Evolutionary conservation across 2,888 invertebrate species (phyloP).

Genomic region (Hetaerina titia): DNA sequence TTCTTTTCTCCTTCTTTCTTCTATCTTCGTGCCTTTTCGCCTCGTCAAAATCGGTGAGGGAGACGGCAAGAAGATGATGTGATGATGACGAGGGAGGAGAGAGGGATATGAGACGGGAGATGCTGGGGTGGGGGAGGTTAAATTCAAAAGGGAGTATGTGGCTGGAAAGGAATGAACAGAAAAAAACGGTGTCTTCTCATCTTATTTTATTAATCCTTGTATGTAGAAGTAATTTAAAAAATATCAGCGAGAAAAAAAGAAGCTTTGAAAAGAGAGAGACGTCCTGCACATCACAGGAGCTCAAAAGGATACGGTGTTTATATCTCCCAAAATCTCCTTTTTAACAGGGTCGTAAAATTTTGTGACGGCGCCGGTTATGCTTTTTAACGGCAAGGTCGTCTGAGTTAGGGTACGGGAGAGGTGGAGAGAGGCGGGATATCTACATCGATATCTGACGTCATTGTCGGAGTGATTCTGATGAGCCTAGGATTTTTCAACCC

Average conservation of each 20-base stretch:
- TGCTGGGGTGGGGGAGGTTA: not conserved
- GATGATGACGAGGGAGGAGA: not conserved
- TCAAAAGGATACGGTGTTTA: constrained; percentile 47
- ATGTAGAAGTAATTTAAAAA: not conserved
- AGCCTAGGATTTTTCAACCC: not conserved
- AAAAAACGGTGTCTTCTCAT: not conserved
- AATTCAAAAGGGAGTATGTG: not conserved
- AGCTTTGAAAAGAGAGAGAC: not conserved
- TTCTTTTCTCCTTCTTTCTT: not conserved
- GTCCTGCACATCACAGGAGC: not conserved
- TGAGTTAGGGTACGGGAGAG: not conserved
- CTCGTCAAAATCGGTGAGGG: not conserved
- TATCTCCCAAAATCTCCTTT: constrained; percentile 43
- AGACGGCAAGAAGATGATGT: not conserved
- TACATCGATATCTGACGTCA: not conserved
- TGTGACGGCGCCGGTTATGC: constrained; percentile 33
- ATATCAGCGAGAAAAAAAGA: not conserved
- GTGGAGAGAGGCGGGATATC: not conserved
- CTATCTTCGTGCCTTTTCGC: not conserved
- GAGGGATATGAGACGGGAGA: not conserved
- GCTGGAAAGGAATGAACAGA: not conserved
- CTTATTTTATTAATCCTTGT: not conserved
- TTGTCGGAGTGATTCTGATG: not conserved
- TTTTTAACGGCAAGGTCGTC: constrained; percentile 9
- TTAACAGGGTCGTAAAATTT: constrained; percentile 60